These are phyloP conservation scores for Kuschelorhynchus macadamiae DNA, from an alignment of 2,888 invertebrate species.

Conservation along the genomic window DNA sequence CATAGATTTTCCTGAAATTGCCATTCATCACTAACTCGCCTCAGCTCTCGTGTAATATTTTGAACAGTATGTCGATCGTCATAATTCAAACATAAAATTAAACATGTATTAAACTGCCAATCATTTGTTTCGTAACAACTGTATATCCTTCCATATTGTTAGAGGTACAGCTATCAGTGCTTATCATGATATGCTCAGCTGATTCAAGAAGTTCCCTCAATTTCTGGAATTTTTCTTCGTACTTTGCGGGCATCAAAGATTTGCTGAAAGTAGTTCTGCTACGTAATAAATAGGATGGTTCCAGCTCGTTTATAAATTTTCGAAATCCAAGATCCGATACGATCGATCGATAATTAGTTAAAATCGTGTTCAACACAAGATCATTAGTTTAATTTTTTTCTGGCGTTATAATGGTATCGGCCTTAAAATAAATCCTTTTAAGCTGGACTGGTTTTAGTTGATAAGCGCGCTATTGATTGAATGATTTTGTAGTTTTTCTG, in stretches of 20 bases:
- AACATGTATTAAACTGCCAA: conserved; percentile 37
- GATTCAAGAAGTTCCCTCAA: conserved; percentile 24
- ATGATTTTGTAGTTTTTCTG: not conserved
- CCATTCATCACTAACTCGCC: conserved; percentile 31
- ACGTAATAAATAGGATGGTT: conserved; percentile 33
- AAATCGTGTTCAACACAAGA: not conserved
- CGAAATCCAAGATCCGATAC: conserved; percentile 29
- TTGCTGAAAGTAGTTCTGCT: conserved; percentile 8
- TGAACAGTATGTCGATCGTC: conserved; percentile 36
- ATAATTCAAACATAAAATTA: conserved; percentile 37
- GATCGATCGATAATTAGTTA: conserved; percentile 1
- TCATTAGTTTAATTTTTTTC: conserved; percentile 21
- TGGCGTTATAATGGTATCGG: conserved; percentile 30
- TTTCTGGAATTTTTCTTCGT: conserved; percentile 25
- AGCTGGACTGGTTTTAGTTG: conserved; percentile 30
- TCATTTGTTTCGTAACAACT: conserved; percentile 33
- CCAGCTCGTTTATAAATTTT: conserved; percentile 30
- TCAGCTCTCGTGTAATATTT: conserved; percentile 36
- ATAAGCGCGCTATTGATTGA: too few relatives aligned
- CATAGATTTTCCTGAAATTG: conserved; percentile 31
- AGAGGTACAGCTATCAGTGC: conserved; percentile 39
- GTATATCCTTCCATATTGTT: conserved; percentile 13
- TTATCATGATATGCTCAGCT: conserved; percentile 17
- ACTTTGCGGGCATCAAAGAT: conserved; percentile 29
- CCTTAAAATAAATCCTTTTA: conserved; percentile 27